Conservation (phyloP, 2,888 invertebrate genomes). For the Andrena praecox region DNA sequence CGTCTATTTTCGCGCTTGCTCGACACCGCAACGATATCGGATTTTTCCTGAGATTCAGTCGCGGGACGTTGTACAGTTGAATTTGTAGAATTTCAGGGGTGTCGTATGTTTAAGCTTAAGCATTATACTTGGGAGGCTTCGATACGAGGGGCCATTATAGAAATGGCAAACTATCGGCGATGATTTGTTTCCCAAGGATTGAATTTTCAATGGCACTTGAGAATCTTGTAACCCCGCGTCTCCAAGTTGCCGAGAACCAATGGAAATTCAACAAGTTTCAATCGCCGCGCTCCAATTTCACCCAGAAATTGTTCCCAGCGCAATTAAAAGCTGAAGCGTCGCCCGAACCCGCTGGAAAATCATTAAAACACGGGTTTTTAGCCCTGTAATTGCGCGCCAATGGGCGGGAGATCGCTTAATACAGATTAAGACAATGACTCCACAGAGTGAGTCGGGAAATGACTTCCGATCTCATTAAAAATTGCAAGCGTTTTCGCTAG, state of each 20-base stretch:
- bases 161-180: too few species aligned
- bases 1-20: slow-evolving; percentile 21
- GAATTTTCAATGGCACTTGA: too few species aligned
- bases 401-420: not conserved
- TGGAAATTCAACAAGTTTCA: not conserved
- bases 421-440: slow-evolving; percentile 34
- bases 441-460: slow-evolving; percentile 16
- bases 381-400: slow-evolving; percentile 17
- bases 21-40: too few species aligned
- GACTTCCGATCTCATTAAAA: slow-evolving; percentile 46
- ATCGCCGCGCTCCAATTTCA: not conserved
- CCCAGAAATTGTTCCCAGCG: not conserved
- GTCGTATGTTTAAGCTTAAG: too few species aligned
- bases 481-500: slow-evolving; percentile 24
- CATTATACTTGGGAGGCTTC: too few species aligned
- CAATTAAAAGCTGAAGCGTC: not conserved
- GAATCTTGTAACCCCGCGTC: not conserved
- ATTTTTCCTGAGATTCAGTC: not conserved
- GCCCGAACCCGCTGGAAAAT: not conserved
- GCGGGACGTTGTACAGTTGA: too few species aligned
- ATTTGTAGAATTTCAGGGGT: too few species aligned
- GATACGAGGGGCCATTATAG: not conserved
- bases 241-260: not conserved
- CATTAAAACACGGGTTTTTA: slow-evolving; percentile 18
- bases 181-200: too few species aligned